These are phyloP conservation scores for Philantomba maxwellii DNA, from an alignment of 2,113 vertebrate species.

Conservation along the genomic window DNA sequence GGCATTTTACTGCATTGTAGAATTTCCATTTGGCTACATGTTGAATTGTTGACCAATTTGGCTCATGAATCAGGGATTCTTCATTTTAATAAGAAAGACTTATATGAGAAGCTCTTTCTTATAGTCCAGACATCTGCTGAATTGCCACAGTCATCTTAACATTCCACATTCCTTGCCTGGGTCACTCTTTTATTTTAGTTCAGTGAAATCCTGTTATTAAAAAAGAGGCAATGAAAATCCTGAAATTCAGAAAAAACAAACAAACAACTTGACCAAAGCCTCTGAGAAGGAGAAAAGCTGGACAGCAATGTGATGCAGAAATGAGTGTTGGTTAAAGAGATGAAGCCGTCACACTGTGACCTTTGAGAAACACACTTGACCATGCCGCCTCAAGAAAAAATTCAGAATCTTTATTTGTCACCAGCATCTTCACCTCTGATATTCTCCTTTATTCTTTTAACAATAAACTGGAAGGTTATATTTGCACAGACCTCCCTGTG, in stretches of 20 bases:
- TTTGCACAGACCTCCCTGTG: background rate
- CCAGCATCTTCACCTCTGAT: background rate
- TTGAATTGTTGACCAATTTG: background rate
- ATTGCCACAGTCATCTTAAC: background rate
- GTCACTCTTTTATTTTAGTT: background rate
- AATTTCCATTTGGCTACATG: background rate
- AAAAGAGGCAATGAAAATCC: background rate
- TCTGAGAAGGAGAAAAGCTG: background rate
- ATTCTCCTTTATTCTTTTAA: background rate
- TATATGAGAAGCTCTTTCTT: conserved; percentile 1
- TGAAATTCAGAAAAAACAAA: background rate
- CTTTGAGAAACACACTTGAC: background rate
- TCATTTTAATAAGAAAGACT: conserved; percentile 5
- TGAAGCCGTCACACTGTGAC: background rate
- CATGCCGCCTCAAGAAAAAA: background rate
- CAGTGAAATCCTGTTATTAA: background rate
- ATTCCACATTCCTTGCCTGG: background rate
- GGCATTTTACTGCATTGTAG: background rate
- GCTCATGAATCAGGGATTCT: background rate
- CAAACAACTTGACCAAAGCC: background rate
- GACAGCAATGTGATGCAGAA: background rate
- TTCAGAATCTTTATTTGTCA: background rate
- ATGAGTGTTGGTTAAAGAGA: background rate
- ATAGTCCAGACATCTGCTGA: background rate
- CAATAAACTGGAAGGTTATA: background rate